These are phyloP conservation scores for Periphyllus acericola DNA, from an alignment of 2,888 invertebrate genomes.

Conservation along the genomic window DNA sequence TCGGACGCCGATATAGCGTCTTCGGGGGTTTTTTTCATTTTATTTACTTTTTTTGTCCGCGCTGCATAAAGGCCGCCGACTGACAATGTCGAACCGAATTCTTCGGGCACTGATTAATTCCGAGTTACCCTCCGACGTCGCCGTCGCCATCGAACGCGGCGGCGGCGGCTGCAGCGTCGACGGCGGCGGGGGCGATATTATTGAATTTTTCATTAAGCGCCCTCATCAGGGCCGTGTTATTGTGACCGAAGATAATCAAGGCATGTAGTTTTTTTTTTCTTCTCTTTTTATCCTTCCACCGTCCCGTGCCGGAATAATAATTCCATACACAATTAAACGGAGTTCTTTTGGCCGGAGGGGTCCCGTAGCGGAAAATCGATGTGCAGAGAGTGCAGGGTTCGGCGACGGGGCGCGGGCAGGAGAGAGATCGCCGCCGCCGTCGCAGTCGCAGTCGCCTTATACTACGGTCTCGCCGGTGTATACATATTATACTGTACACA, in stretches of 20 bases:
- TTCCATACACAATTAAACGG: constrained; percentile 60
- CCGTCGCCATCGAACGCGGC: background rate
- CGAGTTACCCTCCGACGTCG: constrained; percentile 4
- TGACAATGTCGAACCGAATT: constrained; percentile 58
- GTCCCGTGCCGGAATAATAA: constrained; percentile 48
- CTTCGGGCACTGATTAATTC: constrained; percentile 60
- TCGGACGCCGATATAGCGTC: background rate
- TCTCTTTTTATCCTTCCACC: background rate
- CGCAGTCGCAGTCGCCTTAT: background rate
- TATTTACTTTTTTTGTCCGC: background rate
- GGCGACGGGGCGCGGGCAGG: background rate
- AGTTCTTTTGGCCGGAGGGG: constrained; percentile 49
- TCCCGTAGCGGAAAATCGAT: constrained; percentile 60
- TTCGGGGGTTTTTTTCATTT: background rate
- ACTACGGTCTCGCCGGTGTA: constrained; percentile 39
- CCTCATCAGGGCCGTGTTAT: constrained; percentile 59
- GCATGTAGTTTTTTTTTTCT: constrained; percentile 42
- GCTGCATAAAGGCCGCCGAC: constrained; percentile 32
- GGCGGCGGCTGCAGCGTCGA: background rate
- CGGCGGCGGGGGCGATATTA: constrained; percentile 45
- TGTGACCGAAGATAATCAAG: constrained; percentile 62
- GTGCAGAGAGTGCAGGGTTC: background rate
- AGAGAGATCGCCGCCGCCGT: constrained; percentile 25
- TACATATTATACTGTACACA: background rate
- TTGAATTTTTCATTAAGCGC: constrained; percentile 62